Percentiles rank a stretch among this genome's conserved stretches.
Conservation (phyloP, 2,113 vertebrate species). For the Muntiacus muntjak region DNA sequence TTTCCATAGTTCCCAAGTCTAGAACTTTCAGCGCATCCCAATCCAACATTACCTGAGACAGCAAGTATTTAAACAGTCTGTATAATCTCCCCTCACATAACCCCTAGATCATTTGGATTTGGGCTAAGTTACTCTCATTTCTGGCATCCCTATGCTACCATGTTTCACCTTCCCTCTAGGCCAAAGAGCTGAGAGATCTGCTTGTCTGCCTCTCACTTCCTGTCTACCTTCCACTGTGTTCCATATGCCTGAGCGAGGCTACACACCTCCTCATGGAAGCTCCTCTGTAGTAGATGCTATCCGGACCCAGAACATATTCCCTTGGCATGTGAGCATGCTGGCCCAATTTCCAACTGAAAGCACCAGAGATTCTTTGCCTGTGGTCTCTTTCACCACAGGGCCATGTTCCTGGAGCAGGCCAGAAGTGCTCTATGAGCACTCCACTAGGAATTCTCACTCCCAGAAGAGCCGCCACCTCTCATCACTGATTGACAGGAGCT, state of each 20-base stretch:
- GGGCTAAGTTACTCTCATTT: not conserved
- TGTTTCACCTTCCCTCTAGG: not conserved
- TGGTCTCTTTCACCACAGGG: not conserved
- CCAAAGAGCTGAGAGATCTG: not conserved
- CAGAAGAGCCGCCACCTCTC: not conserved
- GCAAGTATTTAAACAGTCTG: not conserved
- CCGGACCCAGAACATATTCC: not conserved
- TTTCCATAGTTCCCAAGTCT: not conserved
- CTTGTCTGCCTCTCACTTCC: not conserved
- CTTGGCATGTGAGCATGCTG: not conserved
- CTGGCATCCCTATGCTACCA: not conserved
- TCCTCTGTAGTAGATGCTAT: not conserved
- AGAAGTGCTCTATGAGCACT: not conserved
- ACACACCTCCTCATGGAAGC: not conserved
- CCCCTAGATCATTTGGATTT: not conserved
- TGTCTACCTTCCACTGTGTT: not conserved
- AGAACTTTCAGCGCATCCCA: not conserved
- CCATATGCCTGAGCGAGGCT: not conserved
- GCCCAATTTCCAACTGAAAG: not conserved
- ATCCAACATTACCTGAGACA: not conserved
- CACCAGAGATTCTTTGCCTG: not conserved
- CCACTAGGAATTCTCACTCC: not conserved
- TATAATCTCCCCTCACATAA: not conserved
- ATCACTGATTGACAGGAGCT: not conserved
- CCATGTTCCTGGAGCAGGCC: not conserved